Conservation (phyloP, 2,888 invertebrate species). For the Sturmia bella region DNA sequence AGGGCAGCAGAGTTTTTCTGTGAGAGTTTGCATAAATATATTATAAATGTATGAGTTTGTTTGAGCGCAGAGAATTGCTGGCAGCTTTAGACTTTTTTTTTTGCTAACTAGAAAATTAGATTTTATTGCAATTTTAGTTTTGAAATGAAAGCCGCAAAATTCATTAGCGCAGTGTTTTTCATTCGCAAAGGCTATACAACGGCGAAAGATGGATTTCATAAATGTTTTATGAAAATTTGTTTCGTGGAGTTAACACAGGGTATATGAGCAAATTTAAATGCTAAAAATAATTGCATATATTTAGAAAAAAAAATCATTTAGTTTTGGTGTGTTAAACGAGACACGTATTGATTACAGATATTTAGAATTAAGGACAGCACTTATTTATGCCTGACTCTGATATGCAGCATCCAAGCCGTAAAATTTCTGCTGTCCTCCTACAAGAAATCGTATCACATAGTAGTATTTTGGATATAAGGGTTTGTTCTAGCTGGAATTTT, state of each 20-base stretch:
- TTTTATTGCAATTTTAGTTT: slow-evolving; percentile 68
- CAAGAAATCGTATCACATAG: too few relatives aligned
- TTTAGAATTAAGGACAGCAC: too few relatives aligned
- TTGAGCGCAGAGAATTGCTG: slow-evolving; percentile 3
- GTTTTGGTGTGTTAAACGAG: neutral
- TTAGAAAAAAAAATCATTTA: neutral
- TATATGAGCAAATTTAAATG: neutral
- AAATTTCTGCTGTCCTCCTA: too few relatives aligned
- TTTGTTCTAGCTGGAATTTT: too few relatives aligned
- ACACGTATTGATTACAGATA: too few relatives aligned
- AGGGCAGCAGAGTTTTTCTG: neutral
- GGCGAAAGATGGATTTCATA: slow-evolving; percentile 18
- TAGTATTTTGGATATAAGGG: too few relatives aligned
- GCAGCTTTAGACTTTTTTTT: slow-evolving; percentile 33
- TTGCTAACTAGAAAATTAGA: slow-evolving; percentile 68
- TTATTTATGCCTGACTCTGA: too few relatives aligned
- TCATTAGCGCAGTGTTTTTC: slow-evolving; percentile 65
- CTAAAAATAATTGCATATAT: neutral
- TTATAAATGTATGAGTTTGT: slow-evolving; percentile 32
- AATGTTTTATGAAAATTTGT: slow-evolving; percentile 34
- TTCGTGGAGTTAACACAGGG: neutral
- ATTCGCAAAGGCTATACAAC: slow-evolving; percentile 37
- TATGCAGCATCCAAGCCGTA: too few relatives aligned
- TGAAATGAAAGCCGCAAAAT: slow-evolving; percentile 68
- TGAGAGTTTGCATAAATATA: slow-evolving; percentile 1